phyloP scores from a whole-genome alignment of 2,888 invertebrate genomes.

The Caenorhabditis sinica region DNA sequence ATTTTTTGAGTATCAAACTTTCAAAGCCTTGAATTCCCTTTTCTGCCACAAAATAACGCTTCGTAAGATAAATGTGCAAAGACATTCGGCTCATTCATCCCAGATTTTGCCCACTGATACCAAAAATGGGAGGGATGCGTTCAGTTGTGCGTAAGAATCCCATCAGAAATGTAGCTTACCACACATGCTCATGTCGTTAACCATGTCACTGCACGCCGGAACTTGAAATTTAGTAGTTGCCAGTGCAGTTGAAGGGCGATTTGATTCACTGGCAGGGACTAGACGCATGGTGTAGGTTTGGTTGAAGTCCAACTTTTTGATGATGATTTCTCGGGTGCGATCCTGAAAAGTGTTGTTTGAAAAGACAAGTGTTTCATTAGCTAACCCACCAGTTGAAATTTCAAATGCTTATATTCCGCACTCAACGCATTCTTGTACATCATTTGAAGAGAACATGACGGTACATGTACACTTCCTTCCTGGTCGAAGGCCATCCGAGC shows the following conservation, averaged over 20 bases:
- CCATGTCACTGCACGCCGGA: constrained; percentile 67
- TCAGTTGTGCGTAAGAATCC: constrained; percentile 20
- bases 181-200: constrained; percentile 69
- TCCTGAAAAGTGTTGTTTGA: constrained; percentile 47
- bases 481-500: constrained; percentile 54
- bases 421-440: constrained; percentile 49
- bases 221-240: constrained; percentile 62
- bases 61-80: constrained; percentile 58
- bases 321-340: constrained; percentile 61
- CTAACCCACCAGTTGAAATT: constrained; percentile 28
- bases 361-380: too few species aligned
- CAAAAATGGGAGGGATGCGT: neutral
- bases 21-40: constrained; percentile 18
- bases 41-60: constrained; percentile 36
- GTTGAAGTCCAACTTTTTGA: constrained; percentile 70
- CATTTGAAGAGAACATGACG: constrained; percentile 55
- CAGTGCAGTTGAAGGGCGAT: constrained; percentile 22
- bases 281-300: constrained; percentile 62
- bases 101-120: constrained; percentile 33
- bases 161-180: constrained; percentile 63
- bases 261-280: constrained; percentile 1
- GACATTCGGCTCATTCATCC: constrained; percentile 31
- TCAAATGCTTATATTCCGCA: constrained; percentile 30
- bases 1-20: neutral
- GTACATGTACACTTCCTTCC: constrained; percentile 35